Conservation (phyloP, 1,140 invertebrate genomes). For the Battus philenor region DNA sequence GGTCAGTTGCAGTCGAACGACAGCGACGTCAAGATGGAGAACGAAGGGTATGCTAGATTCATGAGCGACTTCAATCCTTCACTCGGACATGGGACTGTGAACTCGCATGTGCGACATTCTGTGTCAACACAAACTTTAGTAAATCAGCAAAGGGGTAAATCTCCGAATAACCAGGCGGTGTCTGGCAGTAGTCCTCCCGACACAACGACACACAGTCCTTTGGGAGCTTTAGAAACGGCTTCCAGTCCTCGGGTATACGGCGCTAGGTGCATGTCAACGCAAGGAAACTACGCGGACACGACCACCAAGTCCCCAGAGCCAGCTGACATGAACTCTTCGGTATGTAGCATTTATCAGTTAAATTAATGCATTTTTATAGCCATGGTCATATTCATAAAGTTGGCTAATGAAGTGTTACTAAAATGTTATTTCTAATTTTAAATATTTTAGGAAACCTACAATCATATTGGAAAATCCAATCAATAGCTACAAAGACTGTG, state of each 20-base stretch:
- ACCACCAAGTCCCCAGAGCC: slow-evolving; percentile 69
- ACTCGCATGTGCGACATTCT: slow-evolving; percentile 76
- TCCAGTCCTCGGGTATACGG: slow-evolving; percentile 71
- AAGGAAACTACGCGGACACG: slow-evolving; percentile 74
- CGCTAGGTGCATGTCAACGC: slow-evolving; percentile 70
- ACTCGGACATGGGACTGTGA: slow-evolving; percentile 13
- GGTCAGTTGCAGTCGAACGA: slow-evolving; percentile 12
- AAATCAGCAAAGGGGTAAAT: slow-evolving; percentile 77
- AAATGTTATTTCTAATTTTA: no score
- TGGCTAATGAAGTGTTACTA: no score
- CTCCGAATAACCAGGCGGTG: slow-evolving; percentile 50
- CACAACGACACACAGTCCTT: slow-evolving; percentile 87
- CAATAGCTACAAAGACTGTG: no score
- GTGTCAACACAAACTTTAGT: slow-evolving; percentile 85
- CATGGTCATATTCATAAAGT: no score
- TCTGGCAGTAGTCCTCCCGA: slow-evolving; percentile 81
- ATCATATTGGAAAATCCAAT: no score
- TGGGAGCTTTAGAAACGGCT: slow-evolving; percentile 58
- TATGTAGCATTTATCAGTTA: slow-evolving; percentile 35
- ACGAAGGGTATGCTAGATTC: slow-evolving; percentile 32
- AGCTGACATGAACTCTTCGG: slow-evolving; percentile 63
- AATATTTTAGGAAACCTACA: no score
- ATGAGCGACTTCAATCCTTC: slow-evolving; percentile 30
- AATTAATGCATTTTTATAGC: no score
- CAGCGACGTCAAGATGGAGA: slow-evolving; percentile 21